These are phyloP conservation scores for Ormia ochracea DNA, from an alignment of 2,888 invertebrate species.

Conservation along the genomic window DNA sequence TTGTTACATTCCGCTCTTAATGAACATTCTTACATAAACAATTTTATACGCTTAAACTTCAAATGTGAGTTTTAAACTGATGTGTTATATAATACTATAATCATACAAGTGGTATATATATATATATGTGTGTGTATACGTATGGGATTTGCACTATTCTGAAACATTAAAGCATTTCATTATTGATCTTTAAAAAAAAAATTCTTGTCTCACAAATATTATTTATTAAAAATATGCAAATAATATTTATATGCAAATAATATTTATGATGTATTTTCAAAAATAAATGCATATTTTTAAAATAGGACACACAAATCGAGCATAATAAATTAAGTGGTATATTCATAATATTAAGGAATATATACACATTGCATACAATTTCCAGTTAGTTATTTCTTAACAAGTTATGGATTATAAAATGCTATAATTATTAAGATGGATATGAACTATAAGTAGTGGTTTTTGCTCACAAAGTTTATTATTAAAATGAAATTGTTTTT, in stretches of 20 bases:
- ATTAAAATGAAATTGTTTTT: too few species aligned
- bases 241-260: neutral
- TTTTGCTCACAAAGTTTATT: too few species aligned
- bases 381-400: too few species aligned
- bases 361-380: neutral
- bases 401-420: too few species aligned
- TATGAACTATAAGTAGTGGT: too few species aligned
- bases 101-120: conserved; percentile 1
- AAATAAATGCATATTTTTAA: conserved; percentile 50
- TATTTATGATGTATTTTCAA: too few species aligned
- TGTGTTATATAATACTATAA: neutral
- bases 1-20: too few species aligned
- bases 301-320: conserved; percentile 29
- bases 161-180: conserved; percentile 38
- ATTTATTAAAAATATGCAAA: neutral
- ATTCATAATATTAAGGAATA: neutral
- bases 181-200: conserved; percentile 30
- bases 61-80: conserved; percentile 24
- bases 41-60: conserved; percentile 51
- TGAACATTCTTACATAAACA: neutral
- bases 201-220: conserved; percentile 21
- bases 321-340: neutral
- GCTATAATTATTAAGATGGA: too few species aligned
- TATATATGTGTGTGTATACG: neutral
- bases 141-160: conserved; percentile 39